Base-by-base conservation (phyloP, 2,888 invertebrate genomes). In the Acrobasis repandana region DNA sequence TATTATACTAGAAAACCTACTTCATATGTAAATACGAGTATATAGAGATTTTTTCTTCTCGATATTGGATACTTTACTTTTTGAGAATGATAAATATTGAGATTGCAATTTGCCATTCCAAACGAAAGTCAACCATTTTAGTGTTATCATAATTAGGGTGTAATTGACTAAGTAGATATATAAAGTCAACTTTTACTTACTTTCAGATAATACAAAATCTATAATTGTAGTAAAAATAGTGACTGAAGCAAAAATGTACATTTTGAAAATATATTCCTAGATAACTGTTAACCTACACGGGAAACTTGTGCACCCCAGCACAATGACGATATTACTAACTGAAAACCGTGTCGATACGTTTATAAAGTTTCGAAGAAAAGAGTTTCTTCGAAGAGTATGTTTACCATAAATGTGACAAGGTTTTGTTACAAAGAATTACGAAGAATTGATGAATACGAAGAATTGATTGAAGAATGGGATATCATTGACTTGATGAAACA, bases 161-260 rank as follows among this genome's bases (percentile, higher is more conserved):
- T n/a, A n/a, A n/a, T n/a, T n/a, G n/a, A n/a, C n/a, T n/a, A n/a
- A n/a, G n/a, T 28, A 28, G 4, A 28, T 6, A 28, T 4, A 28
- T 28, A 6, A 6, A 28, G 28, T 28, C 8, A 28, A 28, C 4
- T 28, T 28, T 43, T 16, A 52, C 59, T 50, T 56, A 64, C 62
- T 47, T 47, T 66, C 63, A 33, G 67, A 57, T 62, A 62, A 63
- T 49, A 67, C 58, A 47, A 63, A 51, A 47, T 70, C 64, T 1
- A 63, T 64, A 20, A 69, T 33, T 9, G 69, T 54, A 18, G 66
- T 63, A 33, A 71, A 64, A 61, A 73, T 43, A 6, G 67, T 65
- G 9, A 73, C 51, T 36, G 69, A 61, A 49, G 65, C 61, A 58
- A 72, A 57, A 47, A 72, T 63, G 58, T 56, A 58, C 71, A 74